Base-by-base conservation (phyloP, 2,888 invertebrate species). In the Pristionchus mayeri region DNA sequence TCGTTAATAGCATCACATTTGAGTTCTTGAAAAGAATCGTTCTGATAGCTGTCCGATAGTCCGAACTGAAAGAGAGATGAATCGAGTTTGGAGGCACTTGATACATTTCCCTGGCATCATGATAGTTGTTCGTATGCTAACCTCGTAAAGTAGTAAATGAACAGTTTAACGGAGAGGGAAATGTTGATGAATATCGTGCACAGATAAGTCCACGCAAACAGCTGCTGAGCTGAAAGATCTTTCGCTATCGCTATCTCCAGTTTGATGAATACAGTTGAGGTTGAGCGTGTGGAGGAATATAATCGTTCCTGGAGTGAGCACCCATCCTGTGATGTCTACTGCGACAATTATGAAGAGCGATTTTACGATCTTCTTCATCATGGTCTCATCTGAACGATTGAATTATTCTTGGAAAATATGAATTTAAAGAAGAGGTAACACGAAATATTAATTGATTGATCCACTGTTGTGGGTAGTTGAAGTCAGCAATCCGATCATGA, bases 121-220 rank as follows among this genome's bases (percentile, higher is more conserved):
- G n/a, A n/a, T n/a, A n/a, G n/a, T 30, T 7, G 30, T 4, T 1
- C 13, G 21, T 7, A 30, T n/a, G 1, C 27, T n/a, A n/a, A 63
- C 60, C 60, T 63, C 3, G 60, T 63, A 13, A 30, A 63, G 30
- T 63, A 63, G 60, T 63, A 63, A n/a, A 63, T 63, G 27, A 63
- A 63, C 11, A 63, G 34, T 63, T 63, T 63, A 30, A 63, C 13
- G 9, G 60, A 27, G 6, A 63, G 11, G 11, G 60, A 27, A 13
- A 63, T 34, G 30, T 63, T 9, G 9, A 63, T 63, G 30, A 63
- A 63, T 30, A 63, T 63, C 9, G 60, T 27, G 30, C 9, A 27
- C 9, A 63, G 30, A 13, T 63, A 30, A 13, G 13, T 34, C 34
- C 34, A 27, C 30, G 60, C 13, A 27, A 63, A 34, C 30, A 30